Evolutionary conservation across 2,888 invertebrate genomes (phyloP).

Genomic region (Bimastos eiseni): DNA sequence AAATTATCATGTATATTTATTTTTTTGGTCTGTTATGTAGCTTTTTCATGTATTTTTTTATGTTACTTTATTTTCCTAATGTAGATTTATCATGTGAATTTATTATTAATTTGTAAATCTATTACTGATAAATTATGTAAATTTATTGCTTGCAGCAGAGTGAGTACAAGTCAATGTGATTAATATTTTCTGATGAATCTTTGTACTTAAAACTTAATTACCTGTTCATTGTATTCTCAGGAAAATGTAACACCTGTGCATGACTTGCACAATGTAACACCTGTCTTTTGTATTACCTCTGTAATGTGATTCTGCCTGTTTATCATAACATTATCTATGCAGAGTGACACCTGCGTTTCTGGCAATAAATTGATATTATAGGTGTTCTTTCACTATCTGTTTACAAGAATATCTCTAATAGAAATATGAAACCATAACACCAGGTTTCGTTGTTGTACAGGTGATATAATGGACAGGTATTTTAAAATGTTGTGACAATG

Average conservation of each 20-base stretch:
- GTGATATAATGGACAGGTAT: background rate
- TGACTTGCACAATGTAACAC: background rate
- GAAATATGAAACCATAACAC: too few relatives aligned
- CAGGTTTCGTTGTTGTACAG: background rate
- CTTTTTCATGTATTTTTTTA: too few relatives aligned
- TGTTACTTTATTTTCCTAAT: too few relatives aligned
- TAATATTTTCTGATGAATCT: too few relatives aligned
- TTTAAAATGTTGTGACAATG: background rate
- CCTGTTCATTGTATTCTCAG: background rate
- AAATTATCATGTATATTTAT: too few relatives aligned
- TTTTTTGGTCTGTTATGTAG: too few relatives aligned
- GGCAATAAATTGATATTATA: background rate
- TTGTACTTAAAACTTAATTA: background rate
- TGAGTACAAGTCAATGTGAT: background rate
- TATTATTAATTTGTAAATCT: too few relatives aligned
- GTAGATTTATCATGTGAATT: too few relatives aligned
- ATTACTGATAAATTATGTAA: too few relatives aligned
- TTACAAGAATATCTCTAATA: too few relatives aligned
- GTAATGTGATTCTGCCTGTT: background rate
- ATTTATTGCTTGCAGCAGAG: background rate
- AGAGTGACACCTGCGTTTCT: background rate
- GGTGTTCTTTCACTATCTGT: background rate
- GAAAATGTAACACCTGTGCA: background rate
- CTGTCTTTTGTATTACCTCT: background rate
- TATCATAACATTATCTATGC: background rate